Base-by-base conservation (phyloP, 2,113 vertebrate genomes). In the Miniopterus natalensis region DNA sequence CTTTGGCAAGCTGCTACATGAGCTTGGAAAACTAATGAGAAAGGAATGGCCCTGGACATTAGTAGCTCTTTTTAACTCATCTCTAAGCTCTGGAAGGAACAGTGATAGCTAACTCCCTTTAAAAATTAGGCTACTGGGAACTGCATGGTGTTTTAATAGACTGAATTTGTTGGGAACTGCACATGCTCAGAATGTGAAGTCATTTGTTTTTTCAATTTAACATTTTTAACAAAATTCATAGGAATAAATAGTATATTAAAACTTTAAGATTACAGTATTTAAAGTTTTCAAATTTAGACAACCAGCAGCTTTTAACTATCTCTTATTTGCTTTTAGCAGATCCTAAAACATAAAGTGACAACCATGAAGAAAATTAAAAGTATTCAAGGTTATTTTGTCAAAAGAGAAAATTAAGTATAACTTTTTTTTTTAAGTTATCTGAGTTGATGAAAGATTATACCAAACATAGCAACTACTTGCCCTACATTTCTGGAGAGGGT, bases 91-190 rank as follows among this genome's bases (percentile, higher is more conserved):
- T 81, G 66, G 61, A 91, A 86, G 71, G 45, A 85, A 79, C 63
- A 95, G 68, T 77, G 78, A 84, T 23, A 89, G 55, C 73, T 49
- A 91, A 75, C 83, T 92, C 47, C 73, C 89, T 95, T 81, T 42
- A 92, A 66, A 86, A 92, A 92, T 81, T 57, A 92, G 84, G 84
- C 78, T 86, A 81, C 96, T 86, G 45, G 95, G 84, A 98, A 96
- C 92, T 0, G 1, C 70, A 68, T 18, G 15, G 36, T 80, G 93
- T 92, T 87, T 80, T 94, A 94, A 47, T 8, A 85, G 68, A 91
- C 3, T 31, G 63, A 96, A 92, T 68, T 88, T 75, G 47, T 40
- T 95, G 70, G 88, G 81, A 97, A 90, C 57, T 84, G 65, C 27
- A 97, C 4, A 2, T 47, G 84, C 27, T 86, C 63, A 90, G 63